Base-by-base conservation (phyloP, 2,888 invertebrate genomes). In the Tipula lateralis region DNA sequence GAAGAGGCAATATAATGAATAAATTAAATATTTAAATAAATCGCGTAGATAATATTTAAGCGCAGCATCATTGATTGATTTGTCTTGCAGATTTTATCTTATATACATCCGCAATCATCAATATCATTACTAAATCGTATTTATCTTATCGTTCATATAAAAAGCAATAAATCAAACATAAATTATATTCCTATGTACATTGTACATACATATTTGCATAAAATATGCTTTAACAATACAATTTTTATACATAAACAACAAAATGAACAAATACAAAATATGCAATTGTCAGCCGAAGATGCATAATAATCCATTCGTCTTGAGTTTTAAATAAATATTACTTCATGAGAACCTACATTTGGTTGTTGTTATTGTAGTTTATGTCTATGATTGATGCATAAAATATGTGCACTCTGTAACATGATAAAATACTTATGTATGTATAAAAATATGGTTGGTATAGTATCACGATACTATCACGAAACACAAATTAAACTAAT, bases 11-110 rank as follows among this genome's bases (percentile, higher is more conserved):
- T n/a, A n/a, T 39, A 39, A 24, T 9, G 24, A 66, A 66, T 24
- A 66, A 66, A 66, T 66, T 66, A 66, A 66, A 66, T 66, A 66
- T 66, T 66, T 66, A 24, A 66, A 66, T 24, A 66, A 66, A 66
- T 24, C 24, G 24, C 19, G 1, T 66, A 1, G 66, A 24, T 19
- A 4, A 66, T 66, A 2, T 12, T 66, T 16, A 44, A 66, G 12
- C 13, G 2, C 24, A 66, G 66, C 19, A 66, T 66, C 66, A 66
- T 66, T 66, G 66, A 66, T 66, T 66, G 66, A 66, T 66, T 66
- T 66, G 66, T 66, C 66, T 66, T 50, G 16, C 44, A 1, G 44
- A 16, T 50, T 16, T 50, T 12, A 50, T 66, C 24, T 66, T 66
- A 1, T 24, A 19, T 24, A 19, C n/a, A n/a, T n/a, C 44, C 66